Evolutionary conservation across 1,140 invertebrate species (phyloP), one percentile per base, ranked within the genome.

Genomic region (Halesus radiatus): DNA sequence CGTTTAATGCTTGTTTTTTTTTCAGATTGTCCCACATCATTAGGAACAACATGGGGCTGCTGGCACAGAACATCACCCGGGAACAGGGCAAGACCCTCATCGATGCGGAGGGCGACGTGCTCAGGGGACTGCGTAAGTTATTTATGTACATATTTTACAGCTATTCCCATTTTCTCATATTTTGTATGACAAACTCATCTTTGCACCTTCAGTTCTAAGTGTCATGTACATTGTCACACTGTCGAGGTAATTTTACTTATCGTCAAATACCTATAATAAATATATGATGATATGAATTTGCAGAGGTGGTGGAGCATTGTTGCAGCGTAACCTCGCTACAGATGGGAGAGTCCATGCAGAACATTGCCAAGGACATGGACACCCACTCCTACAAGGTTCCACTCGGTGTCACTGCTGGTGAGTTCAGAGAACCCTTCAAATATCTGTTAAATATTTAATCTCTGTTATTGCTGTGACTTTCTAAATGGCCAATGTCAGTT

Each of bases 31-130:
- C 93, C 81, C 90, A 91, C 1, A 86, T 93, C 29, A 89, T 93
- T 82, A 88, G 92, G 84, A 89, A 90, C 20, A 93, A 93, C 84
- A 91, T 97, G 93, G 95, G 95, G 91, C 93, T 95, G 86, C 89
- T 99, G 76, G 98, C 98, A 0, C 93, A 94, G 79, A 98, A 95
- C 86, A 96, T 99, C 50, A 99, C 98, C 13, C 89, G 92, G 84
- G 98, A 99, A 90, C 98, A 99, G 90, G 99, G 99, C 26, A 99
- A 99, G 88, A 99, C 99, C 0, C 90, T 98, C 66, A 92, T 94
- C 22, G 99, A 99, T 91, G 98, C 99, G 26, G 98, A 99, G 87
- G 99, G 99, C 66, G 99, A 99, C 91, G 98, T 99, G 4, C 91
- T 98, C 60, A 92, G 99, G 86, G 99, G 99, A 75, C 92, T 99